Conservation (phyloP, 2,797 vertebrate genomes). For the Masticophis lateralis region DNA sequence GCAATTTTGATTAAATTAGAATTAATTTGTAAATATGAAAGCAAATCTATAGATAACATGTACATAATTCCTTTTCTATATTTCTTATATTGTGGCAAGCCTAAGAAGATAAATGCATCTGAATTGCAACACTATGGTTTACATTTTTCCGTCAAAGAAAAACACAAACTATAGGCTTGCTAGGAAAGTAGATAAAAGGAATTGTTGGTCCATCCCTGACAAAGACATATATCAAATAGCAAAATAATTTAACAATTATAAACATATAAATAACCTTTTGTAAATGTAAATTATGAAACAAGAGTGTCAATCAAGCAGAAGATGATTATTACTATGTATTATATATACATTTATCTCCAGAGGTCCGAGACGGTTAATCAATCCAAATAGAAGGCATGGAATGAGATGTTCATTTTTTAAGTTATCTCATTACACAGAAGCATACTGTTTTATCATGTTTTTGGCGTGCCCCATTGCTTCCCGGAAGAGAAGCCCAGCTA, state of each 20-base stretch:
- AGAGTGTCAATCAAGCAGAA: neutral
- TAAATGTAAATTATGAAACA: neutral
- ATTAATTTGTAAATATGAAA: neutral
- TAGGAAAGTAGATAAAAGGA: neutral
- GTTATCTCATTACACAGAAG: neutral
- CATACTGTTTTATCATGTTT: constrained; percentile 6
- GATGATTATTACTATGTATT: neutral
- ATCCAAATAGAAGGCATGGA: neutral
- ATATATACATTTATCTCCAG: neutral
- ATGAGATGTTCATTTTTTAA: neutral
- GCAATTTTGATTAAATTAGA: neutral
- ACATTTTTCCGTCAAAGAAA: neutral
- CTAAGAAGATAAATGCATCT: neutral
- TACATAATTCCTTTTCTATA: neutral
- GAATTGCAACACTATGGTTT: neutral
- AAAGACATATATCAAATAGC: accelerated
- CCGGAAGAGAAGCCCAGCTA: constrained; percentile 5
- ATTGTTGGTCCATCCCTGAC: constrained; percentile 10
- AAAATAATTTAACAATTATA: neutral
- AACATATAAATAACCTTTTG: accelerated
- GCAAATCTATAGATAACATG: neutral
- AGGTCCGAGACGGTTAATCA: neutral
- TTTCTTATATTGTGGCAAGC: neutral
- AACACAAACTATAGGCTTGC: neutral
- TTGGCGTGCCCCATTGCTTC: neutral